These are phyloP conservation scores for Spermophilus dauricus DNA, from an alignment of 2,113 vertebrate genomes.

Conservation along the genomic window DNA sequence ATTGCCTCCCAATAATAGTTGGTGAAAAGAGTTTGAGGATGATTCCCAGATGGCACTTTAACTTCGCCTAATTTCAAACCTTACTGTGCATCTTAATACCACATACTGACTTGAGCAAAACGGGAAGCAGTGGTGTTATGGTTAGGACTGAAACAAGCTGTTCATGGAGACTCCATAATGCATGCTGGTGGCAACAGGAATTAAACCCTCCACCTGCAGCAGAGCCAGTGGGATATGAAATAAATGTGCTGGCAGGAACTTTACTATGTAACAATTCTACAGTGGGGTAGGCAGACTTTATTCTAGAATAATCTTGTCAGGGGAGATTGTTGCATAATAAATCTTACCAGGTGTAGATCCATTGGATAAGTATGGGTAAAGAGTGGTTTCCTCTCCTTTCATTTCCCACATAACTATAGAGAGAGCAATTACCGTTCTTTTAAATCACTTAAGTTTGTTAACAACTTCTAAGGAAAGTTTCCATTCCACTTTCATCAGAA, in stretches of 20 bases:
- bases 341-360: not conserved
- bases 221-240: not conserved
- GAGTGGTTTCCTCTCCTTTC: not conserved
- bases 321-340: constrained; percentile 8
- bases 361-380: not conserved
- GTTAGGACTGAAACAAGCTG: constrained; percentile 56
- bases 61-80: constrained; percentile 64
- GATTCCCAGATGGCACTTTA: constrained; percentile 62
- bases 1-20: constrained; percentile 51
- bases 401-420: constrained; percentile 29
- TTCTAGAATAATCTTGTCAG: constrained; percentile 80
- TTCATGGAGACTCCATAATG: not conserved
- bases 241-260: constrained; percentile 65
- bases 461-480: constrained; percentile 67
- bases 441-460: constrained; percentile 70
- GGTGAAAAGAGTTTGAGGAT: constrained; percentile 19
- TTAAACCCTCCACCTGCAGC: constrained; percentile 55
- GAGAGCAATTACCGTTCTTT: constrained; percentile 62
- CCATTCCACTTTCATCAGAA: constrained; percentile 54
- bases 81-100: constrained; percentile 60
- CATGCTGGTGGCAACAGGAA: not conserved
- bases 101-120: constrained; percentile 52
- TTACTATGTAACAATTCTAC: constrained; percentile 75
- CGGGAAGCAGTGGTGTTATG: not conserved
- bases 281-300: constrained; percentile 38